phyloP scores from a whole-genome alignment of 1,140 invertebrate species.

The Pseudomyrmex concolor region DNA sequence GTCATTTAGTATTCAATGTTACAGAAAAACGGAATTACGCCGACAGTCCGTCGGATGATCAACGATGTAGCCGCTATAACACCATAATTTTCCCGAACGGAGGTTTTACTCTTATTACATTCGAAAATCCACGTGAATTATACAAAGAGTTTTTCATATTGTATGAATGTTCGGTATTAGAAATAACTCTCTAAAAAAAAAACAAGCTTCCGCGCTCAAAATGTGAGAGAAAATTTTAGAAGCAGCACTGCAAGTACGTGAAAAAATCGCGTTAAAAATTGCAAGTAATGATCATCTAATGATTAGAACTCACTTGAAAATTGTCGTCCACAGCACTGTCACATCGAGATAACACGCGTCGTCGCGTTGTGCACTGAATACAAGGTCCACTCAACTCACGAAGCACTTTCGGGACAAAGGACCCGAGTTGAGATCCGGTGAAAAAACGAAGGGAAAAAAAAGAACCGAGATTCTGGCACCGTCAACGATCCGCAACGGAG shows the following conservation, averaged over 20 bases:
- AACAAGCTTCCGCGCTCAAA: background rate
- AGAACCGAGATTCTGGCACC: constrained; percentile 50
- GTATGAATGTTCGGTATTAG: no score
- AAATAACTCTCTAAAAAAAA: background rate
- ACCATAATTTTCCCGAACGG: background rate
- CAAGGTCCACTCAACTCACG: constrained; percentile 9
- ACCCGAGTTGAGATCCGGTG: constrained; percentile 4
- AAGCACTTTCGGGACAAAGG: constrained; percentile 48
- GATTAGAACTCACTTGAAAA: constrained; percentile 44
- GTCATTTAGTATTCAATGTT: background rate
- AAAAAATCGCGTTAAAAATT: background rate
- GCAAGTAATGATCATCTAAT: constrained; percentile 29
- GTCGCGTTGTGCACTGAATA: constrained; percentile 21
- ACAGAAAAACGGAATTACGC: background rate
- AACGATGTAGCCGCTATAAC: background rate
- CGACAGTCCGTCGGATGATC: background rate
- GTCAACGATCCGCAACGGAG: constrained; percentile 66
- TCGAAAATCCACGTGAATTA: background rate
- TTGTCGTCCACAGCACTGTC: constrained; percentile 47
- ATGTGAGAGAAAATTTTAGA: background rate
- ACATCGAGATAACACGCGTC: constrained; percentile 27
- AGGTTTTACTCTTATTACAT: background rate
- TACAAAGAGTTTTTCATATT: background rate
- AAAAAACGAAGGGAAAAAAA: constrained; percentile 3
- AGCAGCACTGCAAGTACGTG: background rate